Evolutionary conservation across 2,797 vertebrate genomes (phyloP).

Genomic region (Gouania willdenowi): DNA sequence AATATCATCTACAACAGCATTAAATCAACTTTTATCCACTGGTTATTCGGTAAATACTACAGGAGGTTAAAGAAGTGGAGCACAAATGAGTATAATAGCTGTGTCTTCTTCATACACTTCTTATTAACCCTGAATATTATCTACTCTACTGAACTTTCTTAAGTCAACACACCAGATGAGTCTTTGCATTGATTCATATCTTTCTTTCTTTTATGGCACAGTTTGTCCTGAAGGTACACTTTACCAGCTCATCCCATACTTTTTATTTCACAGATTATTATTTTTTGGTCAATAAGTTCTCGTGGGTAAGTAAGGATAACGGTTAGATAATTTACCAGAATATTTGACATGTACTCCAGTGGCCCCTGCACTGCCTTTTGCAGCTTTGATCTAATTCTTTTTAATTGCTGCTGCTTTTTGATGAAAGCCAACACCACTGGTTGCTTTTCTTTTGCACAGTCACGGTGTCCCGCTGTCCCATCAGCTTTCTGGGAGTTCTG

Average conservation of each 20-base stretch:
- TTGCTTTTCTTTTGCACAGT: constrained; percentile 45
- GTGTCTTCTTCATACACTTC: too few species aligned
- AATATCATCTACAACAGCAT: too few species aligned
- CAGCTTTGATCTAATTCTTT: constrained; percentile 42
- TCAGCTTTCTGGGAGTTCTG: constrained; percentile 78
- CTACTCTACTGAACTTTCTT: constrained; percentile 58
- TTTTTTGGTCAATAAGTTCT: too few species aligned
- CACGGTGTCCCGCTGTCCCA: constrained; percentile 74
- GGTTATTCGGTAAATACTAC: too few species aligned
- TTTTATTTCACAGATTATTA: constrained; percentile 59
- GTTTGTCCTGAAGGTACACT: constrained; percentile 66
- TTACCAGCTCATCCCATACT: constrained; percentile 38
- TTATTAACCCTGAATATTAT: too few species aligned
- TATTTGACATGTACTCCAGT: too few species aligned
- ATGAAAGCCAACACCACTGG: constrained; percentile 24
- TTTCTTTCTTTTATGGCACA: constrained; percentile 58
- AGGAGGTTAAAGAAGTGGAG: too few species aligned
- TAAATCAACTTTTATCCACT: too few species aligned
- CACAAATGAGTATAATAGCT: too few species aligned
- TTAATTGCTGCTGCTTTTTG: constrained; percentile 45
- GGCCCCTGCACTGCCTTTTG: constrained; percentile 11
- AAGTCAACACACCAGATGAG: constrained; percentile 66
- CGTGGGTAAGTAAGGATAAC: too few species aligned
- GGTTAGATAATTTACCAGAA: too few species aligned
- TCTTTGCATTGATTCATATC: constrained; percentile 68